phyloP scores from a whole-genome alignment of 2,888 invertebrate species.

The Synanthedon vespiformis region DNA sequence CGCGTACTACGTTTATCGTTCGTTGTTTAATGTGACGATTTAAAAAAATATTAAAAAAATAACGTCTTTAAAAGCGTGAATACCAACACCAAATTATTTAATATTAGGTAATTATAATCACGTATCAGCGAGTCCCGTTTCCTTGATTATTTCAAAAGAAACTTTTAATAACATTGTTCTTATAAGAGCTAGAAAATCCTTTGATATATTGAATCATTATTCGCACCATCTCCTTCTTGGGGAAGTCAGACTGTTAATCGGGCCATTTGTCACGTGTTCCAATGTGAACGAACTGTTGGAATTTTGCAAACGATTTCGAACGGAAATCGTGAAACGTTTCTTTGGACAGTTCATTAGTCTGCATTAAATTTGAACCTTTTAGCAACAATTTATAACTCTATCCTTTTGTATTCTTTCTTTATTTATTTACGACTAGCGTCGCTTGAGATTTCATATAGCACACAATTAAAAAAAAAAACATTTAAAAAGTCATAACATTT shows the following conservation, averaged over 20 bases:
- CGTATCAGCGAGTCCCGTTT: too few relatives aligned
- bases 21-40: too few relatives aligned
- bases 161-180: conserved; percentile 23
- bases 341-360: conserved; percentile 5
- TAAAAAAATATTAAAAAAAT: too few relatives aligned
- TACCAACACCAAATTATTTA: too few relatives aligned
- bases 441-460: too few relatives aligned
- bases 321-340: conserved; percentile 5
- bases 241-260: conserved; percentile 61
- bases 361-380: neutral
- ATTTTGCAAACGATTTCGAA: conserved; percentile 31
- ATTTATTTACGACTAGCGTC: neutral
- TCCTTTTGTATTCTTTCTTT: neutral
- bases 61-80: too few relatives aligned
- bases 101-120: too few relatives aligned
- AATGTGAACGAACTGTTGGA: conserved; percentile 42
- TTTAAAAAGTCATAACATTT: too few relatives aligned
- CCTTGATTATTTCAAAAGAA: too few relatives aligned
- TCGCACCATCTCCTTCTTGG: conserved; percentile 54
- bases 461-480: too few relatives aligned
- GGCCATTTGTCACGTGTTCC: conserved; percentile 62
- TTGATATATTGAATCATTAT: conserved; percentile 68
- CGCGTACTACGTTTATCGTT: too few relatives aligned
- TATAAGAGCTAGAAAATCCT: conserved; percentile 56
- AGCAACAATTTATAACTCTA: neutral